Evolutionary conservation across 2,888 invertebrate species (phyloP).

Genomic region (Eilema sororculum): DNA sequence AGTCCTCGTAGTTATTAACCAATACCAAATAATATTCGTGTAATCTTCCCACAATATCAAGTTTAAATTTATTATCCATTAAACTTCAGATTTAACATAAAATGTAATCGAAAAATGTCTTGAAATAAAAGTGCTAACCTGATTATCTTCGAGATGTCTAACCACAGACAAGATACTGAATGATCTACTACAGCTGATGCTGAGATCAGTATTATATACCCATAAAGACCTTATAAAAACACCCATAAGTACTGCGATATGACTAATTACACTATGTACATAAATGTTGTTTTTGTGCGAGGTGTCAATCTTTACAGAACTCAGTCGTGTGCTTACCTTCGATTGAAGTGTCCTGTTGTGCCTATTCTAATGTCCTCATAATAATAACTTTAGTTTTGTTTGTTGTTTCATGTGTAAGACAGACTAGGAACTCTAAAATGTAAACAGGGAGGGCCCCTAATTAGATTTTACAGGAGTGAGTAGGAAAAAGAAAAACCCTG

Average conservation of each 20-base stretch:
- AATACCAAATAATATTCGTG: no score
- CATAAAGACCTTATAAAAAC: constrained; percentile 14
- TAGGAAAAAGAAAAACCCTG: no score
- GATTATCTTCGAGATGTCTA: constrained; percentile 13
- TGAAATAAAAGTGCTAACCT: constrained; percentile 1
- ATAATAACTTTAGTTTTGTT: not conserved
- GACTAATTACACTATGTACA: constrained; percentile 13
- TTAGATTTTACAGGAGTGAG: no score
- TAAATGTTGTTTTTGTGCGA: constrained; percentile 2
- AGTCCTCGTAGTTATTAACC: no score
- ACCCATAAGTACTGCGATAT: not conserved
- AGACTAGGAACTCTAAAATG: no score
- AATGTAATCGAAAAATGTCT: no score
- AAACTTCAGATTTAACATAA: not conserved
- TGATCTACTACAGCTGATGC: not conserved
- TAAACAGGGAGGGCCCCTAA: no score
- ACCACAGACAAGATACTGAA: not conserved
- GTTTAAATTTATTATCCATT: not conserved
- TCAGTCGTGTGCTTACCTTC: not conserved
- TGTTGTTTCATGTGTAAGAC: no score
- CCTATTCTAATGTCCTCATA: not conserved
- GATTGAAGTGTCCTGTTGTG: not conserved
- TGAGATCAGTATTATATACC: constrained; percentile 17
- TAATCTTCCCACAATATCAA: not conserved
- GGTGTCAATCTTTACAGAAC: not conserved